phyloP scores from a whole-genome alignment of 1,140 invertebrate species.

The Drosophila tsacasi region DNA sequence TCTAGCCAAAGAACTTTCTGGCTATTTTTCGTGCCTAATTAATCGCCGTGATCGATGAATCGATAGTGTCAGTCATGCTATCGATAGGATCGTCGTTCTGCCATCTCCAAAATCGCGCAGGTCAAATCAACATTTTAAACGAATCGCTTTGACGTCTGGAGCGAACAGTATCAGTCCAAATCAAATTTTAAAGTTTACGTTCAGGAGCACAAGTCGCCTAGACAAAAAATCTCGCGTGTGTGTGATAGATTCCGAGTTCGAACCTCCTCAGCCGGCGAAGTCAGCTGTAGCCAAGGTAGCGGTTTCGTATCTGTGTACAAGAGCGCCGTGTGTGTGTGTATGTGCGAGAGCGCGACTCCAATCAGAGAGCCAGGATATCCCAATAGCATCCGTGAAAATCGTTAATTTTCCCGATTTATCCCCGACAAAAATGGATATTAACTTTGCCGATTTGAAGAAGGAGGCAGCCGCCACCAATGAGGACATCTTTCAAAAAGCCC shows the following conservation, averaged over 20 bases:
- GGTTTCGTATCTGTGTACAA: conserved; percentile 9
- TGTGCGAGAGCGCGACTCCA: conserved; percentile 18
- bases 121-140: conserved; percentile 14
- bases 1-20: not conserved
- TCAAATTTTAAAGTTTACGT: conserved; percentile 3
- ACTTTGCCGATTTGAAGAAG: conserved; percentile 79
- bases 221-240: not conserved
- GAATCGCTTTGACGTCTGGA: conserved; percentile 8
- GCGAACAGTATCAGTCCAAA: conserved; percentile 5
- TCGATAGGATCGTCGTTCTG: not conserved
- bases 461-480: conserved; percentile 74
- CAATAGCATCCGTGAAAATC: conserved; percentile 27
- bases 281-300: conserved; percentile 13
- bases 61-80: not conserved
- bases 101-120: conserved; percentile 2
- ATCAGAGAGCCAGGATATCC: conserved; percentile 39
- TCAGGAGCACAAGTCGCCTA: not conserved
- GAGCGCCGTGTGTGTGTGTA: conserved; percentile 28
- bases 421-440: conserved; percentile 69
- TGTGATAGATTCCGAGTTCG: conserved; percentile 1
- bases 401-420: not conserved
- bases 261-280: conserved; percentile 9
- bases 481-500: conserved; percentile 63
- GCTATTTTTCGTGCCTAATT: no score
- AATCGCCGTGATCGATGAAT: not conserved